Percentiles rank a stretch among this genome's conserved stretches.
These are phyloP conservation scores for Cossypha caffra DNA, from an alignment of 2,797 vertebrate species.

Conservation along the genomic window DNA sequence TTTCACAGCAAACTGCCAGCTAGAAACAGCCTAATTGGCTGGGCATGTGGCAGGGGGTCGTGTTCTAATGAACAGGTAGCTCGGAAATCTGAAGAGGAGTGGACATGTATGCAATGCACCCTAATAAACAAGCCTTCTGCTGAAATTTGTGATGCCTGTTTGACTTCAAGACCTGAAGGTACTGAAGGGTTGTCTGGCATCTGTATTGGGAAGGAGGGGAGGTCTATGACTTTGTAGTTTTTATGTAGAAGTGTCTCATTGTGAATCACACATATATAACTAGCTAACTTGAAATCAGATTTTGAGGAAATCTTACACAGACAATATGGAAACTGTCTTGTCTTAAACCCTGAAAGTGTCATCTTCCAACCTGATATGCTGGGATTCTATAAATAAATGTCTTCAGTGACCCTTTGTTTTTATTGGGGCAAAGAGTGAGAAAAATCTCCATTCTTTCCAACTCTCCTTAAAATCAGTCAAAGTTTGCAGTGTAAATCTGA, in stretches of 20 bases:
- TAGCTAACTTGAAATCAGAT: neutral
- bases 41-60: slow-evolving; percentile 65
- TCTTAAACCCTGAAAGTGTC: neutral
- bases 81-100: slow-evolving; percentile 85
- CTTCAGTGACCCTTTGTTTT: neutral
- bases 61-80: slow-evolving; percentile 74
- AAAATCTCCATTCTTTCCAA: neutral
- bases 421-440: neutral
- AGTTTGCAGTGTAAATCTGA: neutral
- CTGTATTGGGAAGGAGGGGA: neutral
- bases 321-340: neutral
- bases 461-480: neutral
- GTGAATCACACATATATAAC: neutral
- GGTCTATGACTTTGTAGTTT: neutral
- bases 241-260: neutral
- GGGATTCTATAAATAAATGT: neutral
- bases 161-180: slow-evolving; percentile 86
- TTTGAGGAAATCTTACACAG: neutral
- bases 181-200: slow-evolving; percentile 21
- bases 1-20: slow-evolving; percentile 81
- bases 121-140: slow-evolving; percentile 86
- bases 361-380: neutral
- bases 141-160: slow-evolving; percentile 86
- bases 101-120: slow-evolving; percentile 87
- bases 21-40: slow-evolving; percentile 80